phyloP scores from a whole-genome alignment of 2,888 invertebrate genomes.

The Plagiodera versicolora region DNA sequence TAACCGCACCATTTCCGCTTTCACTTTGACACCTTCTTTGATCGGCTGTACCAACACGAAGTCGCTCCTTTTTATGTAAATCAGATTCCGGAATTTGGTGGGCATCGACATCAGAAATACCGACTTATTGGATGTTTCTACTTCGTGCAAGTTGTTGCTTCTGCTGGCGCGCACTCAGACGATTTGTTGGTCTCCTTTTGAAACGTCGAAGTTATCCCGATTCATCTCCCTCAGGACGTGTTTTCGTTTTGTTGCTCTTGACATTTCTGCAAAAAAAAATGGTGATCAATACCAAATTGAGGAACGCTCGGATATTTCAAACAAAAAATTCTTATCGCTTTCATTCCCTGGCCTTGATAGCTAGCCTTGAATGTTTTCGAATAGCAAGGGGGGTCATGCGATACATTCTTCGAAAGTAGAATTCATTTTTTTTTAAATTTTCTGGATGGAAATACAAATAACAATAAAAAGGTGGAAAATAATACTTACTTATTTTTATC shows the following conservation, averaged over 20 bases:
- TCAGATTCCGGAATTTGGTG: conserved; percentile 85
- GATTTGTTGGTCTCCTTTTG: conserved; percentile 73
- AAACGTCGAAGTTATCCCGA: conserved; percentile 75
- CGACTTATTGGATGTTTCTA: conserved; percentile 65
- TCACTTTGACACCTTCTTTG: conserved; percentile 90
- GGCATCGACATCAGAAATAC: conserved; percentile 92
- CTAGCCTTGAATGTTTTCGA: too few species aligned
- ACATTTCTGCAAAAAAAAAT: too few species aligned
- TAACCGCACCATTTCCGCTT: conserved; percentile 84
- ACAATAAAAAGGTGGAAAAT: too few species aligned
- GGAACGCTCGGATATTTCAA: too few species aligned
- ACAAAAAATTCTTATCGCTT: too few species aligned
- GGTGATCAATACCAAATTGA: too few species aligned
- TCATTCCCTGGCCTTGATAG: too few species aligned
- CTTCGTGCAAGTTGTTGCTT: conserved; percentile 94
- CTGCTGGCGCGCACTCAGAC: conserved; percentile 75
- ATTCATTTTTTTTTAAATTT: too few species aligned
- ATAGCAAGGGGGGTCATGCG: too few species aligned
- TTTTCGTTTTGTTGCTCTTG: conserved; percentile 75
- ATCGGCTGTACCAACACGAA: conserved; percentile 89
- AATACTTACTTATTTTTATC: too few species aligned
- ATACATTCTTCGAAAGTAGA: too few species aligned
- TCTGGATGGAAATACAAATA: too few species aligned
- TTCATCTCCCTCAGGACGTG: conserved; percentile 78
- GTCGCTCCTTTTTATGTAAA: conserved; percentile 92